phyloP scores from a whole-genome alignment of 2,113 vertebrate genomes.

The Etheostoma spectabile region DNA sequence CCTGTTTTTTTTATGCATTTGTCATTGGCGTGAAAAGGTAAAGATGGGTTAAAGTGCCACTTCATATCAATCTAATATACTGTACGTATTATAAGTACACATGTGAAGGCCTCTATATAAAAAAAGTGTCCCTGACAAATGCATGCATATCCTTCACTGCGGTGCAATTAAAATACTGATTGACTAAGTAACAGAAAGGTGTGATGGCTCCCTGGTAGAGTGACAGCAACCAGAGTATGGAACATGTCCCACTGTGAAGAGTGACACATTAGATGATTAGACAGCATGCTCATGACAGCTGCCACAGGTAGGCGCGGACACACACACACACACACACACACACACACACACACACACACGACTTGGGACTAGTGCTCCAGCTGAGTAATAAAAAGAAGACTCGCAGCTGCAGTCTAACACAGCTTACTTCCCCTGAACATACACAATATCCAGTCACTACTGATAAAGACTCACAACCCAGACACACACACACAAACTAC shows the following conservation, averaged over 20 bases:
- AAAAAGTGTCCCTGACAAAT: background rate
- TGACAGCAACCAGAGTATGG: constrained; percentile 56
- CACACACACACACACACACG: constrained; percentile 15
- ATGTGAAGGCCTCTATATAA: background rate
- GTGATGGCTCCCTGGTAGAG: constrained; percentile 40
- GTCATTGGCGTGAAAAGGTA: background rate
- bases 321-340: constrained; percentile 11
- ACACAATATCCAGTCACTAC: constrained; percentile 56
- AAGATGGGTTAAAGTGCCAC: background rate
- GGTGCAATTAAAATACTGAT: constrained; percentile 48
- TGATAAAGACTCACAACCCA: constrained; percentile 56
- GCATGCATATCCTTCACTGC: constrained; percentile 1
- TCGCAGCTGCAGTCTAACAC: constrained; percentile 55
- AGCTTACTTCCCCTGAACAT: constrained; percentile 34
- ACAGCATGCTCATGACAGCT: constrained; percentile 69
- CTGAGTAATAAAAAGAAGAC: constrained; percentile 54
- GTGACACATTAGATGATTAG: constrained; percentile 75
- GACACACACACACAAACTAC: constrained; percentile 14
- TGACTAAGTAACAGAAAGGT: constrained; percentile 33
- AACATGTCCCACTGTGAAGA: constrained; percentile 58
- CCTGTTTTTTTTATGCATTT: background rate
- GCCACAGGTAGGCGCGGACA: constrained; percentile 48
- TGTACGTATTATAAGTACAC: background rate
- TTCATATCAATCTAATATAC: background rate
- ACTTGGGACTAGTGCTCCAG: constrained; percentile 32